Evolutionary conservation across 2,797 vertebrate genomes (phyloP).

Genomic region (Cetoscarus ocellatus): DNA sequence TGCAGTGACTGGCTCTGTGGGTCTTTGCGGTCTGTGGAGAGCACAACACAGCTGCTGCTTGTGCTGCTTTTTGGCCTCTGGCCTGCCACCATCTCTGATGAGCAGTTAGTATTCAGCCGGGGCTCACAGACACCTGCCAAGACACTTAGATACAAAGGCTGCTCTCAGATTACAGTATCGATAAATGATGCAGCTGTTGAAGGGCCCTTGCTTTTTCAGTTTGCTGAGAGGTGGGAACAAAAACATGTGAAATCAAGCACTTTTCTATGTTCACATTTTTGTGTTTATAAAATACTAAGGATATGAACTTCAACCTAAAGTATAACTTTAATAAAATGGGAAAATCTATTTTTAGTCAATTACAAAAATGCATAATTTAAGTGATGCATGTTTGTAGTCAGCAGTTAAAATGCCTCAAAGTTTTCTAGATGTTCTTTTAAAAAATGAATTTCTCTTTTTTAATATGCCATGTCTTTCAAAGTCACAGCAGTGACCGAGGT

Average conservation of each 20-base stretch:
- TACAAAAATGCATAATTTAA: too few relatives aligned
- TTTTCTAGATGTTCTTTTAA: too few relatives aligned
- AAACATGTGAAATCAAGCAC: neutral
- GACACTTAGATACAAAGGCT: slow-evolving; percentile 36
- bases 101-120: slow-evolving; percentile 67
- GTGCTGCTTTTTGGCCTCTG: slow-evolving; percentile 56
- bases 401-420: too few relatives aligned
- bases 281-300: too few relatives aligned
- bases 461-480: too few relatives aligned
- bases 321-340: too few relatives aligned
- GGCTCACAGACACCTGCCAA: slow-evolving; percentile 47
- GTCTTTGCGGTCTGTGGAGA: slow-evolving; percentile 37
- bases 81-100: slow-evolving; percentile 44
- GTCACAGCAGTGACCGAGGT: too few relatives aligned
- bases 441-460: too few relatives aligned
- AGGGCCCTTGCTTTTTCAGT: neutral
- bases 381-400: too few relatives aligned
- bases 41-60: slow-evolving; percentile 59
- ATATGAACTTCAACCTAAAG: too few relatives aligned
- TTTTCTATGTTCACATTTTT: too few relatives aligned
- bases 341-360: too few relatives aligned
- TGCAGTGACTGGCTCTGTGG: slow-evolving; percentile 38
- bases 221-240: slow-evolving; percentile 15
- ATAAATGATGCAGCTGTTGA: slow-evolving; percentile 4
- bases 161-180: slow-evolving; percentile 25